Conservation (phyloP, 2,888 invertebrate genomes). For the Falcaria lacertinaria region DNA sequence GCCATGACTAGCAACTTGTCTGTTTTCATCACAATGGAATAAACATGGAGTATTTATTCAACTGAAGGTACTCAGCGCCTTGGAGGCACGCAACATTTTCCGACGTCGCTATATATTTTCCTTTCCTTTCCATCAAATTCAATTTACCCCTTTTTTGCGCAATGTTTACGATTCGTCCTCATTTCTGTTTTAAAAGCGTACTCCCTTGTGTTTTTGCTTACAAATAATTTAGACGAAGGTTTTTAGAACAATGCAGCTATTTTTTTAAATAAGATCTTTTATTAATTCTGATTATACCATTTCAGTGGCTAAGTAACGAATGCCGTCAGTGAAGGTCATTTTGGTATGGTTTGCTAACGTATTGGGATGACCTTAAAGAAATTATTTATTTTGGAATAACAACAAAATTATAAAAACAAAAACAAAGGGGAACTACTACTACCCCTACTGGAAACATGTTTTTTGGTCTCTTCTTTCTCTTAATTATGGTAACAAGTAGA, state of each 20-base stretch:
- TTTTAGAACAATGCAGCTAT: neutral
- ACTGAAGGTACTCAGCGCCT: neutral
- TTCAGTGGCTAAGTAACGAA: too few species aligned
- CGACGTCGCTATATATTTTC: conserved; percentile 13
- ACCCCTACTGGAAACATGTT: too few species aligned
- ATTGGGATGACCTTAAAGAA: too few species aligned
- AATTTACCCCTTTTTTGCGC: conserved; percentile 14
- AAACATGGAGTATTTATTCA: conserved; percentile 1
- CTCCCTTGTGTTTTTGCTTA: neutral
- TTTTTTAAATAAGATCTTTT: too few species aligned
- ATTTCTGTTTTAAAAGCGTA: conserved; percentile 13
- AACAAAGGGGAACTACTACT: too few species aligned
- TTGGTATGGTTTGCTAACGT: too few species aligned
- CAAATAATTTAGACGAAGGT: neutral
- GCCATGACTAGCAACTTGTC: neutral
- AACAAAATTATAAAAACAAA: too few species aligned
- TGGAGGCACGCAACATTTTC: conserved; percentile 12
- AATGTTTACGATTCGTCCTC: conserved; percentile 4
- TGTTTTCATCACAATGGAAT: neutral
- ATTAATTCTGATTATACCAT: too few species aligned
- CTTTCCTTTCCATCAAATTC: conserved; percentile 20
- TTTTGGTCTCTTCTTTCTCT: too few species aligned
- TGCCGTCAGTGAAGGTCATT: too few species aligned
- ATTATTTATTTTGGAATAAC: too few species aligned
- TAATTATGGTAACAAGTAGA: too few species aligned